phyloP scores from a whole-genome alignment of 2,797 vertebrate species.

The Triplophysa yarkandensis region DNA sequence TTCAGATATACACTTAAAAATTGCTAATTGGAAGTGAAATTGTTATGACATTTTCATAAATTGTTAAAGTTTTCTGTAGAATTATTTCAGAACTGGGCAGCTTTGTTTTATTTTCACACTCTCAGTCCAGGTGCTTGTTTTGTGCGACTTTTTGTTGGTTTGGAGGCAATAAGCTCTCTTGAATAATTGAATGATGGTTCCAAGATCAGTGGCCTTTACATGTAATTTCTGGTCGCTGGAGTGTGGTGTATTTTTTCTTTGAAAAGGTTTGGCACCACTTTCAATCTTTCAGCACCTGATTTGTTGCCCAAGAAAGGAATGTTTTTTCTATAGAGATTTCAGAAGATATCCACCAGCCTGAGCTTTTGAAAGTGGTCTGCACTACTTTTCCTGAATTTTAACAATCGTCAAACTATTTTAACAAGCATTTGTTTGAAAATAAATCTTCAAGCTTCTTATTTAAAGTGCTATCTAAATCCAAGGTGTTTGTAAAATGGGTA shows the following conservation, averaged over 20 bases:
- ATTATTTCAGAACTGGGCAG: constrained; percentile 16
- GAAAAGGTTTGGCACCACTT: constrained; percentile 13
- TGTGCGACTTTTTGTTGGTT: constrained; percentile 17
- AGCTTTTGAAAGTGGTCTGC: neutral
- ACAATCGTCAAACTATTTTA: neutral
- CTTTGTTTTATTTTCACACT: constrained; percentile 4
- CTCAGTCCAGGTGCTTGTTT: constrained; percentile 14
- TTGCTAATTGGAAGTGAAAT: no score
- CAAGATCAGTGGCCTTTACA: constrained; percentile 35
- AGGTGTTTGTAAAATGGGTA: neutral
- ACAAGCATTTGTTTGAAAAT: constrained; percentile 2
- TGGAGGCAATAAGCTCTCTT: constrained; percentile 30
- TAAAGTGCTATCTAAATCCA: neutral
- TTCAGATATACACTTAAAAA: no score
- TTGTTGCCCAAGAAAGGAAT: neutral
- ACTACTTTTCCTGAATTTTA: constrained; percentile 13
- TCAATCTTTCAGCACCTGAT: constrained; percentile 19
- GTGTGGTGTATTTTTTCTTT: constrained; percentile 24
- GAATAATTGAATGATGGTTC: constrained; percentile 45
- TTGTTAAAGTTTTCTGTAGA: no score
- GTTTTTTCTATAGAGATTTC: constrained; percentile 24
- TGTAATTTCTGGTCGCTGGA: constrained; percentile 31
- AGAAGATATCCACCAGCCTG: neutral
- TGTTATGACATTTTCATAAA: no score
- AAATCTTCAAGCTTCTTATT: neutral